Conservation (phyloP, 2,797 vertebrate genomes). For the Galago senegalensis region DNA sequence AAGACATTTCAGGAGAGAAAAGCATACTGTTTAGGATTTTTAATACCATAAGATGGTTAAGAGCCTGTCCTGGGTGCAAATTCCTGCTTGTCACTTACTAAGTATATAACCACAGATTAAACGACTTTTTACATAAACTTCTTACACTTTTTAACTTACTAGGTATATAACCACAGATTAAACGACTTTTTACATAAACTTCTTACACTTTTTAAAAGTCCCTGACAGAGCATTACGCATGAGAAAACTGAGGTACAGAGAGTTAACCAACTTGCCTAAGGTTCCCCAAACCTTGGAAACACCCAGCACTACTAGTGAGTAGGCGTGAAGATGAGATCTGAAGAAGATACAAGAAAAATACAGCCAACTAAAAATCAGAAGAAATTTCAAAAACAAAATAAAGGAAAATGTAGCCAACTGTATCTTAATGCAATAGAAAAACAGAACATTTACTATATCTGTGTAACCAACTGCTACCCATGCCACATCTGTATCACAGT, state of each 20-base stretch:
- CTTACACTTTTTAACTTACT: not conserved
- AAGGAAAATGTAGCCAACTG: slow-evolving; percentile 1
- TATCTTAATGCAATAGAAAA: not conserved
- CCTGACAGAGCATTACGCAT: not conserved
- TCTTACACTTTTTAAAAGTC: slow-evolving; percentile 14
- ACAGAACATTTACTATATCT: not conserved
- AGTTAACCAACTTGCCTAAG: slow-evolving; percentile 35
- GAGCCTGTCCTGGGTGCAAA: slow-evolving; percentile 25
- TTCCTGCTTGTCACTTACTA: slow-evolving; percentile 30
- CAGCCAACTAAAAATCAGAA: not conserved
- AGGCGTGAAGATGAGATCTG: not conserved
- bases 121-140: not conserved
- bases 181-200: not conserved
- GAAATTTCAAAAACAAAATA: not conserved
- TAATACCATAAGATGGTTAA: not conserved
- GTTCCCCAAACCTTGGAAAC: not conserved
- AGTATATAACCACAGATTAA: not conserved
- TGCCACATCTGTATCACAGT: not conserved
- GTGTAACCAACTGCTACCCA: not conserved
- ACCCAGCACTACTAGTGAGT: not conserved
- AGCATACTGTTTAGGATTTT: not conserved
- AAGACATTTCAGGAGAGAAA: slow-evolving; percentile 21
- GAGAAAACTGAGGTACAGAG: slow-evolving; percentile 22
- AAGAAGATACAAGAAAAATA: slow-evolving; percentile 43
- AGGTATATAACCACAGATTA: not conserved